Conservation (phyloP, 2,113 vertebrate genomes). For the Clarias macrocephalus region DNA sequence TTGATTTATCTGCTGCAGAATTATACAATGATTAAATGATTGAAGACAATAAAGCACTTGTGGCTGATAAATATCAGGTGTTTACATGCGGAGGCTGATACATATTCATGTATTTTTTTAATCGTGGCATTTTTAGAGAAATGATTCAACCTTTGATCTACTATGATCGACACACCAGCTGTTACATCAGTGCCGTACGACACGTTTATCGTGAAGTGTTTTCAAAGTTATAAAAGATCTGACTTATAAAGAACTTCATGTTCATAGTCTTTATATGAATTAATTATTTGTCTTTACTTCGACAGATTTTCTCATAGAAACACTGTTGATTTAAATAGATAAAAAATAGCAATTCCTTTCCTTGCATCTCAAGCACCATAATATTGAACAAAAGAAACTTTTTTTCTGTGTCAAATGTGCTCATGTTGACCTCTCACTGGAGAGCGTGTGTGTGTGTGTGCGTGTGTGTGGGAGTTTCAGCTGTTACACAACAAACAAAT, state of each 20-base stretch:
- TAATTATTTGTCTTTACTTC: background rate
- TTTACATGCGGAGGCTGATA: background rate
- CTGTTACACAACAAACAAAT: background rate
- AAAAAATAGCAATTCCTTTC: background rate
- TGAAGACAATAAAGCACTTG: background rate
- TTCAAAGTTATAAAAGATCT: background rate
- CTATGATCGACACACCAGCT: too few species aligned
- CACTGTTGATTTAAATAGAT: slow-evolving; percentile 20
- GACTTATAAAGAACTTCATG: background rate
- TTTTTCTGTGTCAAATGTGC: background rate
- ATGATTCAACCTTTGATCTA: background rate
- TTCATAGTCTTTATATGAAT: background rate
- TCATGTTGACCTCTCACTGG: background rate
- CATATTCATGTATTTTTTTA: background rate
- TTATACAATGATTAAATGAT: background rate
- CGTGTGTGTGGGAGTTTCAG: background rate
- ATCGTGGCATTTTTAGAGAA: background rate
- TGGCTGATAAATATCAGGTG: background rate
- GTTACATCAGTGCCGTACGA: background rate
- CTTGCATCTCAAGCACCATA: background rate
- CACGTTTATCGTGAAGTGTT: background rate
- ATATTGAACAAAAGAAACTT: background rate
- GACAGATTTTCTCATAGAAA: background rate
- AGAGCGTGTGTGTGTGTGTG: background rate
- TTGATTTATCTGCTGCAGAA: background rate